phyloP scores from a whole-genome alignment of 2,797 vertebrate genomes.

The Sparus aurata region DNA sequence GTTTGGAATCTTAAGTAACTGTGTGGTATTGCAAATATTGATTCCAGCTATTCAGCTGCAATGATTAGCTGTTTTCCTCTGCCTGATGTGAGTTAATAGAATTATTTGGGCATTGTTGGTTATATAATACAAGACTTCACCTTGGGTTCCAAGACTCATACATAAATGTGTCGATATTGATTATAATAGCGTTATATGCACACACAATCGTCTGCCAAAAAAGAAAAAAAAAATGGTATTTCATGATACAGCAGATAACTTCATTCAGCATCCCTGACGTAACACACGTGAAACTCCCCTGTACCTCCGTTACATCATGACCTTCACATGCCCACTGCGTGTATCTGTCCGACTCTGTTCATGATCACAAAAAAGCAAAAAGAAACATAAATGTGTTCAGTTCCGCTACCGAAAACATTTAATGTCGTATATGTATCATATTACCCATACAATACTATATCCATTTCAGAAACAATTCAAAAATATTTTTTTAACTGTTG shows the following conservation, averaged over 20 bases:
- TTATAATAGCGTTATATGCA: not conserved
- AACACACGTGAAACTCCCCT: conserved; percentile 61
- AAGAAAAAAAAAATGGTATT: not conserved
- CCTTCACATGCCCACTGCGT: conserved; percentile 77
- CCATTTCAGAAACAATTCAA: accelerated
- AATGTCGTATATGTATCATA: accelerated
- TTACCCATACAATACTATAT: accelerated
- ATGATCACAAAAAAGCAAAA: not conserved
- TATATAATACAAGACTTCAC: not conserved
- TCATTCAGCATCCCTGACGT: conserved; percentile 63
- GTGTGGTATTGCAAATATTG: too few relatives aligned
- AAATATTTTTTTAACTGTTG: not conserved
- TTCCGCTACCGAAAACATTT: accelerated
- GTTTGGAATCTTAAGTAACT: not conserved
- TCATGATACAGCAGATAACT: not conserved
- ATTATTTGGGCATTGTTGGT: not conserved
- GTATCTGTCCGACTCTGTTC: conserved; percentile 31
- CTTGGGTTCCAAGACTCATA: not conserved
- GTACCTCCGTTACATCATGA: conserved; percentile 74
- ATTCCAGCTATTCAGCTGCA: not conserved
- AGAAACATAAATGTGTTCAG: accelerated
- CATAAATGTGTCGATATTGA: not conserved
- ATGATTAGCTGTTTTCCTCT: too few relatives aligned
- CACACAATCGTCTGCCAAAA: not conserved
- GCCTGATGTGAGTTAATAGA: too few relatives aligned